Percentiles rank a stretch among this genome's conserved stretches.
Evolutionary conservation across 2,797 vertebrate species (phyloP).

Genomic region (Anableps anableps): DNA sequence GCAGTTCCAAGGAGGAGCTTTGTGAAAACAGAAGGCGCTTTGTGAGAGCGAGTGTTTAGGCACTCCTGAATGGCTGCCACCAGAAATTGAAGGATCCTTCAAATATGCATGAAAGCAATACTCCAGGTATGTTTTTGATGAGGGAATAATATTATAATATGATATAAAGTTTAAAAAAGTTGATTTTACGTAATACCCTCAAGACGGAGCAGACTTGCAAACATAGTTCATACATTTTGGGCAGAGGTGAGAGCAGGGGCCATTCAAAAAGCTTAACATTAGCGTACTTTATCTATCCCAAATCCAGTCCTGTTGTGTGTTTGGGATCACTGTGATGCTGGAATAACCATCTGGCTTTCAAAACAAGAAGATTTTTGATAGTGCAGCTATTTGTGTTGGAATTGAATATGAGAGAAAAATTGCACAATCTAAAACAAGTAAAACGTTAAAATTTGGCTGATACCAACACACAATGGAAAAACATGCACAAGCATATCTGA

Average conservation of each 20-base stretch:
- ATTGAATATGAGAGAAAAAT: background rate
- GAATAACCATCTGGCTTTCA: background rate
- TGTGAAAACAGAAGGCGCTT: too few species aligned
- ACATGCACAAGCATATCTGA: background rate
- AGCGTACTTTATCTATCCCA: background rate
- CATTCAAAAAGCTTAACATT: background rate
- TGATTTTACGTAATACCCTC: too few species aligned
- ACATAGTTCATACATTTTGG: background rate
- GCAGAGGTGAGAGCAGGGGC: background rate
- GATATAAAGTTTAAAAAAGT: too few species aligned
- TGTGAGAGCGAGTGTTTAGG: too few species aligned
- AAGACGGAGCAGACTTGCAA: background rate
- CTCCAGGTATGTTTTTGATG: too few species aligned
- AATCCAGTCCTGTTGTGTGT: background rate
- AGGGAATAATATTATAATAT: too few species aligned
- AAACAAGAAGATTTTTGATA: background rate
- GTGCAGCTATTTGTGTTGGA: background rate
- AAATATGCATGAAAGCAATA: too few species aligned
- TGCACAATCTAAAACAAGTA: background rate
- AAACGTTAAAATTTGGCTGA: background rate
- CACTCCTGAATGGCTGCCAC: too few species aligned
- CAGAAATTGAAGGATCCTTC: too few species aligned
- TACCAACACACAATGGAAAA: background rate
- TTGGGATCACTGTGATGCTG: background rate
- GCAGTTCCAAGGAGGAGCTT: too few species aligned